phyloP scores from a whole-genome alignment of 1,140 invertebrate species.

The Trinorchestia longiramus region DNA sequence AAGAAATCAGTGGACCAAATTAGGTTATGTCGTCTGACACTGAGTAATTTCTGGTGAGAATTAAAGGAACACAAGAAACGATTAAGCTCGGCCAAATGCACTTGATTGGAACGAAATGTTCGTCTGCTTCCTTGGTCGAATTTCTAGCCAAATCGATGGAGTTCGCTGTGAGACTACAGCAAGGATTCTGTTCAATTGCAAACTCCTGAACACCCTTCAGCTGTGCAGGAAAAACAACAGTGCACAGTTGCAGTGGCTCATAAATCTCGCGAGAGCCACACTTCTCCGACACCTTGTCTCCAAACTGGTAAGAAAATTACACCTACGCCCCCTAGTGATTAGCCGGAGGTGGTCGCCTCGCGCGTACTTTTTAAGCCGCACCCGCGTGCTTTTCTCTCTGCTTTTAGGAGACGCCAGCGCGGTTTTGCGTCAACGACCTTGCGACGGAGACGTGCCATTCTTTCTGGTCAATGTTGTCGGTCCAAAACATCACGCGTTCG shows the following conservation, averaged over 20 bases:
- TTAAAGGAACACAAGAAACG: neutral
- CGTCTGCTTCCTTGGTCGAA: conserved; percentile 18
- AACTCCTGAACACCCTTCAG: conserved; percentile 17
- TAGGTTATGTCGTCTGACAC: neutral
- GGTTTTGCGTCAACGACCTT: conserved; percentile 22
- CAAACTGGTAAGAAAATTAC: conserved; percentile 55
- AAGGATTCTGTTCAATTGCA: neutral
- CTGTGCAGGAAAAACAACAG: conserved; percentile 32
- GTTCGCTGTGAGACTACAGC: neutral
- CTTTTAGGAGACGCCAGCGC: neutral
- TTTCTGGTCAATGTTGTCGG: neutral
- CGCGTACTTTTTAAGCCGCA: conserved; percentile 13
- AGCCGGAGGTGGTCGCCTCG: conserved; percentile 40
- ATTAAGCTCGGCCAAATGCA: neutral
- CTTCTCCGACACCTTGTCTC: conserved; percentile 52
- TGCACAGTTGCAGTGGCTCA: neutral
- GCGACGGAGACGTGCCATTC: conserved; percentile 3
- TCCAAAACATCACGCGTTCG: neutral
- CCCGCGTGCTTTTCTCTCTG: conserved; percentile 37
- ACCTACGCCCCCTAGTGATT: conserved; percentile 52
- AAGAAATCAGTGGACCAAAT: neutral
- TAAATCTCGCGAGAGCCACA: conserved; percentile 19
- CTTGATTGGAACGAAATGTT: neutral
- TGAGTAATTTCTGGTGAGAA: neutral
- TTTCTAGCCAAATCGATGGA: neutral